Evolutionary conservation across 2,113 vertebrate genomes (phyloP), one percentile per base, ranked within the genome.

Genomic region (Australoheros scitulus): DNA sequence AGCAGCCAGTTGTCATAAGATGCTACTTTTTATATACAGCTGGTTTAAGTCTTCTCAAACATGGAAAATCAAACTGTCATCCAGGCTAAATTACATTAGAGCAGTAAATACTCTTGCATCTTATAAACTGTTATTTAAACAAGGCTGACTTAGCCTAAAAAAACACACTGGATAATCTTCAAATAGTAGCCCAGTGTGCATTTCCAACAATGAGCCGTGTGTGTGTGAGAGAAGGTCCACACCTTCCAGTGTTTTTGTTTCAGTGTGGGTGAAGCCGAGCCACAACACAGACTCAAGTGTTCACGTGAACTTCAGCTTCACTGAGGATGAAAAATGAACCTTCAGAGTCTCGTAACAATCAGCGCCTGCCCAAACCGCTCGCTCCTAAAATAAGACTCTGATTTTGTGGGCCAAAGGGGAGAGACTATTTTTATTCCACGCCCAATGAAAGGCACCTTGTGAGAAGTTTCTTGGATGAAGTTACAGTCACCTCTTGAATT

Each of bases 171-270:
- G 59, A 61, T 17, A 34, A 59, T 79, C 36, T 72, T 76, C 36
- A 77, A 81, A 90, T 18, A 74, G 77, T 11, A 85, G 84, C 43
- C 41, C 41, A 61, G 38, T 82, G 78, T 68, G 68, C 1, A 11
- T 82, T 84, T 41, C 81, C 61, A 88, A 82, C 80, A 90, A 89
- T 76, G 68, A 68, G 7, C 32, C 15, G 13, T 77, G 72, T 82
- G 86, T 72, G 63, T 81, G 84, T 64, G 50, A 59, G 68, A 52
- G 47, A 72, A 72, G 47, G 68, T 72, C 32, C 0, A 84, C 76
- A 80, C 68, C 68, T 82, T 84, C 75, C 68, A 17, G 55, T 83
- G 60, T 87, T 83, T 88, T 85, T 75, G 60, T 81, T 90, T 64
- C 77, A 72, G 61, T 29, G 79, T 79, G 11, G 63, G 76, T 75